phyloP scores from a whole-genome alignment of 2,888 invertebrate genomes.

The Catocala sponsa region DNA sequence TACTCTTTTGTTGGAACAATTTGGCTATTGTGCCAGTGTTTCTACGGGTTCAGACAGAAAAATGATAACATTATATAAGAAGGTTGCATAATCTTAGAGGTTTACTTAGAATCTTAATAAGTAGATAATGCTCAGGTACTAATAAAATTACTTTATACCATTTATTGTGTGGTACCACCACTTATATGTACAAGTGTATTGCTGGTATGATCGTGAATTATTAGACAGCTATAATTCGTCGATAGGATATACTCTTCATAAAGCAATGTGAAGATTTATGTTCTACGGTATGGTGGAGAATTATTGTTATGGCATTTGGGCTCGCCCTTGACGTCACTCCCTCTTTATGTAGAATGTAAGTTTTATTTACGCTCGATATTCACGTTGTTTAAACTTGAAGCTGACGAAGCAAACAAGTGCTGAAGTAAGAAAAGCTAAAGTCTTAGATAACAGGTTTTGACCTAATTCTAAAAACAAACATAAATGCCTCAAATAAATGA shows the following conservation, averaged over 20 bases:
- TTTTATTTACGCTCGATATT: no score
- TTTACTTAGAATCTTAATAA: neutral
- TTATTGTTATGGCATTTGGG: neutral
- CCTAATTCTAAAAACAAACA: neutral
- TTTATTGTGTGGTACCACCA: no score
- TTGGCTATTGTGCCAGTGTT: conserved; percentile 11
- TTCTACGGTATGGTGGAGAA: neutral
- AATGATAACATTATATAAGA: no score
- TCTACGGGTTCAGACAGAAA: conserved; percentile 13
- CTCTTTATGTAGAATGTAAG: no score
- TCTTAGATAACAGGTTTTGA: neutral
- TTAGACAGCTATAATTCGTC: conserved; percentile 24
- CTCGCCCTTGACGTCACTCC: no score
- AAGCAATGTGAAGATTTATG: conserved; percentile 8
- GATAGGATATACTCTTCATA: conserved; percentile 16
- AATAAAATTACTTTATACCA: no score
- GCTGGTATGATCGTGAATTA: conserved; percentile 17
- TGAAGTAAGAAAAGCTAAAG: no score
- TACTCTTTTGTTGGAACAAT: conserved; percentile 28
- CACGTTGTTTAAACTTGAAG: no score
- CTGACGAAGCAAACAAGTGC: no score
- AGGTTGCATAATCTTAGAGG: conserved; percentile 12
- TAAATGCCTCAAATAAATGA: neutral
- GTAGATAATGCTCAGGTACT: no score
- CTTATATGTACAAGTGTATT: no score